These are phyloP conservation scores for Crotalus horridus DNA, from an alignment of 2,113 vertebrate species.

Conservation along the genomic window DNA sequence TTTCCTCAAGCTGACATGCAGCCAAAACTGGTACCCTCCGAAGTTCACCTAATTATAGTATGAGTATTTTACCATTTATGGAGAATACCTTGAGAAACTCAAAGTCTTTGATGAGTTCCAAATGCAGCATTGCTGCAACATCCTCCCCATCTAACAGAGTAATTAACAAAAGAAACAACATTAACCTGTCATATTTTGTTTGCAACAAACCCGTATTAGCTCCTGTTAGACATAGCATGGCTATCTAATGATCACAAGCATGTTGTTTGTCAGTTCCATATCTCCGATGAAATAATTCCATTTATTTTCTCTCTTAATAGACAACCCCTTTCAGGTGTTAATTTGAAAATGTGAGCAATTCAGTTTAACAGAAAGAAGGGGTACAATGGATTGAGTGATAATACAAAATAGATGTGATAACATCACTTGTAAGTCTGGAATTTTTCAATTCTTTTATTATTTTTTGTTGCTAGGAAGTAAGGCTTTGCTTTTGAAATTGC, in stretches of 20 bases:
- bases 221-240: not conserved
- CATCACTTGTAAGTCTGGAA: not conserved
- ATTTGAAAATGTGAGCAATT: not conserved
- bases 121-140: not conserved
- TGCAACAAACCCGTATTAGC: not conserved
- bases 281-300: not conserved
- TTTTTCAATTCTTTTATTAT: not conserved
- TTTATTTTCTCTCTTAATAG: not conserved
- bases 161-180: not conserved
- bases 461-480: not conserved
- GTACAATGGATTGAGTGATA: not conserved
- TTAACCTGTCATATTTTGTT: not conserved
- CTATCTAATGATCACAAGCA: not conserved
- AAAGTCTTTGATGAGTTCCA: not conserved
- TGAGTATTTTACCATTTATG: not conserved
- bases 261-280: not conserved
- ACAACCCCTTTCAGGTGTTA: not conserved
- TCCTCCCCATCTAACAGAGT: not conserved
- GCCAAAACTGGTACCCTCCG: not conserved
- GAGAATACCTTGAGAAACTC: not conserved
- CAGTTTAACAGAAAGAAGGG: not conserved
- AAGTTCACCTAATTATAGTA: not conserved
- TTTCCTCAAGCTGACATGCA: not conserved
- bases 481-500: not conserved
- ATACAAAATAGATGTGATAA: not conserved